Percentiles rank a stretch among this genome's conserved stretches.
Conservation (phyloP, 2,113 vertebrate species). For the Acanthisitta chloris region DNA sequence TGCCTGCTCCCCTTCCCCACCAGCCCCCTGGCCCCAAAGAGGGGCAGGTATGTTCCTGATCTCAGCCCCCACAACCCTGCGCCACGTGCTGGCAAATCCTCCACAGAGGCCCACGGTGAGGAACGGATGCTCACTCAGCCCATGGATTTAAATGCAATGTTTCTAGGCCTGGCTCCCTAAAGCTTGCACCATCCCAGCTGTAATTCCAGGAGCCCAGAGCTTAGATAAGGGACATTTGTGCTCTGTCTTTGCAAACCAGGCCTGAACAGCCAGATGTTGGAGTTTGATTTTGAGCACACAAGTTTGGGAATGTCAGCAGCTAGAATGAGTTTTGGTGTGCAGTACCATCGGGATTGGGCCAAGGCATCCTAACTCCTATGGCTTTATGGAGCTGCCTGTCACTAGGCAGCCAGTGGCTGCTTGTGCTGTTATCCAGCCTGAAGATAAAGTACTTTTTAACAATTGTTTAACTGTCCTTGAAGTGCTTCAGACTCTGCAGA, state of each 20-base stretch:
- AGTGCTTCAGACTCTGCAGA: neutral
- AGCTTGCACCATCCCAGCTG: neutral
- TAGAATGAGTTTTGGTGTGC: neutral
- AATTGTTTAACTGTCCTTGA: neutral
- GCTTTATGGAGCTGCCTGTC: neutral
- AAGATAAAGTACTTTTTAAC: constrained; percentile 26
- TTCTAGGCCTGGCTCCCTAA: neutral
- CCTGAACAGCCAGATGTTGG: rapidly evolving
- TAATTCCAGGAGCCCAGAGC: neutral
- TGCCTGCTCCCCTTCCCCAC: neutral
- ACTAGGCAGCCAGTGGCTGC: neutral
- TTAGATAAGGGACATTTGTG: rapidly evolving
- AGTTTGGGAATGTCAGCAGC: neutral
- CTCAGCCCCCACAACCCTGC: neutral
- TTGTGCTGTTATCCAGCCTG: neutral
- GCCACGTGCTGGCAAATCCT: neutral
- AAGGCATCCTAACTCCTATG: neutral
- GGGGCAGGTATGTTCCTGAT: rapidly evolving
- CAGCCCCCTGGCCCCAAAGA: rapidly evolving
- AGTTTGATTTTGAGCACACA: neutral
- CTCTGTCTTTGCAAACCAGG: neutral
- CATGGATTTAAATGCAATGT: neutral
- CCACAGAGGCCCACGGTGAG: rapidly evolving
- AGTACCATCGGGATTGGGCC: neutral
- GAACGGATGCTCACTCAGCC: rapidly evolving